These are phyloP conservation scores for Hemitrygon akajei DNA, from an alignment of 2,797 vertebrate species.

Conservation along the genomic window DNA sequence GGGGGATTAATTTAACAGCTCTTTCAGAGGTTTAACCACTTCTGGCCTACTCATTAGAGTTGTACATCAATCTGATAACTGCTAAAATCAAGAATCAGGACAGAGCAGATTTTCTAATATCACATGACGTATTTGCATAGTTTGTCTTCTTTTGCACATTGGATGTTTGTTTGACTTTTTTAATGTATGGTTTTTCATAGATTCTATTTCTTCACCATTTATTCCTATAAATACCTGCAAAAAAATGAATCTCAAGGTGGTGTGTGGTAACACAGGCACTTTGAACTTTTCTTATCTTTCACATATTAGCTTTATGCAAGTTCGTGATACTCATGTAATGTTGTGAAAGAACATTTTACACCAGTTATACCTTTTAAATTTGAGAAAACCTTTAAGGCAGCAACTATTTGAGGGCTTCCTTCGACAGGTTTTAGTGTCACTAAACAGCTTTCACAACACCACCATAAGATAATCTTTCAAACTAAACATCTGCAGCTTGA, in stretches of 20 bases:
- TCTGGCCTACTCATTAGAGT: not conserved
- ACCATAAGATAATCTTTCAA: not conserved
- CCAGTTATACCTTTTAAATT: not conserved
- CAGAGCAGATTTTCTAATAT: not conserved
- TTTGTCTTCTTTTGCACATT: no score
- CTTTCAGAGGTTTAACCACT: not conserved
- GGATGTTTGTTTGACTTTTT: no score
- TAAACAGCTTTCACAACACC: not conserved
- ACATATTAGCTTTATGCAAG: no score
- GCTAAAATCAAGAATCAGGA: not conserved
- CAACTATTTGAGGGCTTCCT: no score
- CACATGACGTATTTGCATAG: not conserved
- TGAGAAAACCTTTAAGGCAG: not conserved
- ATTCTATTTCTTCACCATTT: no score
- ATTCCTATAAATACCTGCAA: no score
- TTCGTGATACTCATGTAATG: no score
- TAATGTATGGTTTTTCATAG: no score
- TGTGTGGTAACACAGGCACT: no score
- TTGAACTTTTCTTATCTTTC: not conserved
- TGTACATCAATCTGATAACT: not conserved
- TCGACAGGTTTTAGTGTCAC: not conserved
- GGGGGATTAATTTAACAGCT: no score
- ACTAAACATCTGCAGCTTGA: not conserved
- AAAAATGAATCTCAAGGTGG: no score
- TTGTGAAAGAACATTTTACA: not conserved